phyloP scores from a whole-genome alignment of 2,797 vertebrate genomes.

The Parambassis ranga region DNA sequence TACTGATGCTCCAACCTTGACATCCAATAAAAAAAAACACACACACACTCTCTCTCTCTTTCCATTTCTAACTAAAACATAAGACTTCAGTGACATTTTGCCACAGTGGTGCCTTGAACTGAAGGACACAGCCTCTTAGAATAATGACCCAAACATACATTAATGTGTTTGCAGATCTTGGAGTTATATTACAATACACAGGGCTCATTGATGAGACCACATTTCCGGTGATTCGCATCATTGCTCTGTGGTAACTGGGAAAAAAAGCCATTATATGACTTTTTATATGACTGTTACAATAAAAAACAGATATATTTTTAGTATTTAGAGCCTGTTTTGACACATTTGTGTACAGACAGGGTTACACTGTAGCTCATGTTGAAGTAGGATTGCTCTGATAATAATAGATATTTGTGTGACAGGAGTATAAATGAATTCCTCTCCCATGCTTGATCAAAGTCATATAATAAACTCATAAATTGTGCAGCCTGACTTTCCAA shows the following conservation, averaged over 20 bases:
- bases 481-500: neutral
- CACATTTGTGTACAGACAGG: too few relatives aligned
- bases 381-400: too few relatives aligned
- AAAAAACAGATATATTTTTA: too few relatives aligned
- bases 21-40: slow-evolving; percentile 13
- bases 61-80: neutral
- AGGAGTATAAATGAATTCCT: too few relatives aligned
- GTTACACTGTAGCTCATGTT: too few relatives aligned
- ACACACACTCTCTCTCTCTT: neutral
- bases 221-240: neutral
- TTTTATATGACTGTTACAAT: too few relatives aligned
- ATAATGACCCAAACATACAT: slow-evolving; percentile 1
- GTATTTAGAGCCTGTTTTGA: too few relatives aligned
- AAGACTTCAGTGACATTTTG: neutral
- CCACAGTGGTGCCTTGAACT: neutral
- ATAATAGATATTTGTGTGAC: too few relatives aligned
- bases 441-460: too few relatives aligned
- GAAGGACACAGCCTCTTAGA: neutral
- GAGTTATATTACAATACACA: neutral
- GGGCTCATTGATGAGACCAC: neutral
- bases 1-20: slow-evolving; percentile 10
- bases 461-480: too few relatives aligned
- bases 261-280: too few relatives aligned
- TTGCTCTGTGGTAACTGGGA: neutral
- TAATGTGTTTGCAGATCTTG: neutral